Evolutionary conservation across 2,888 invertebrate genomes (phyloP).

Genomic region (Phanerotoma sp.): DNA sequence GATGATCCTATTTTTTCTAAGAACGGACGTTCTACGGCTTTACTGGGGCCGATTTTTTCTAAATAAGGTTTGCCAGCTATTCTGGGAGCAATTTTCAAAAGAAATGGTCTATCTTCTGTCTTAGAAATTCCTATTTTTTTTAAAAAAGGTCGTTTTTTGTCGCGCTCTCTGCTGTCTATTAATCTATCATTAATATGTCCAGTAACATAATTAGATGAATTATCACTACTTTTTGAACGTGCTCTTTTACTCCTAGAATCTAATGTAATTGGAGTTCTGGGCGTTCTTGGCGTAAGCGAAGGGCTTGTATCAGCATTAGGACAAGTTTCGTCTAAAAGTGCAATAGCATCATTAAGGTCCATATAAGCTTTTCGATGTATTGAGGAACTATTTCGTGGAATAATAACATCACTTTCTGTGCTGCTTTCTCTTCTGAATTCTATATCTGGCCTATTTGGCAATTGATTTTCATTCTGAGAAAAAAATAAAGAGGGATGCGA

Average conservation of each 20-base stretch:
- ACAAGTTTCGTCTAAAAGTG: conserved; percentile 53
- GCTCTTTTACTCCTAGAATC: conserved; percentile 49
- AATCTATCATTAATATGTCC: conserved; percentile 48
- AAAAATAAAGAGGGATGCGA: conserved; percentile 44
- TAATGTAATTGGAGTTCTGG: conserved; percentile 50
- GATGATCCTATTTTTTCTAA: conserved; percentile 52
- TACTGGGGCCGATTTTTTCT: conserved; percentile 53
- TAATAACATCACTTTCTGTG: conserved; percentile 43
- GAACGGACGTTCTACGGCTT: conserved; percentile 51
- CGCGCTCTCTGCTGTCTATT: conserved; percentile 36
- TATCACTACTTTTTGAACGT: conserved; percentile 55
- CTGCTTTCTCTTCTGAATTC: conserved; percentile 46
- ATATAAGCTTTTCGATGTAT: conserved; percentile 51
- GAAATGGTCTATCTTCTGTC: conserved; percentile 52
- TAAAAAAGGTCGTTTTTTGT: conserved; percentile 49
- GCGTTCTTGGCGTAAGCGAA: conserved; percentile 50
- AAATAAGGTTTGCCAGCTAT: conserved; percentile 52
- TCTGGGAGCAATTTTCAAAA: conserved; percentile 48
- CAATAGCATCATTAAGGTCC: conserved; percentile 53
- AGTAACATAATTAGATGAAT: conserved; percentile 52
- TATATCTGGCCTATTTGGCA: conserved; percentile 33
- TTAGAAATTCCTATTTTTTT: conserved; percentile 54
- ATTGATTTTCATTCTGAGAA: conserved; percentile 13
- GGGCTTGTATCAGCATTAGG: conserved; percentile 52
- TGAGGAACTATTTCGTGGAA: conserved; percentile 9